Evolutionary conservation across 2,113 vertebrate species (phyloP), one percentile per base, ranked within the genome.

Genomic region (Oreochromis spilurus): DNA sequence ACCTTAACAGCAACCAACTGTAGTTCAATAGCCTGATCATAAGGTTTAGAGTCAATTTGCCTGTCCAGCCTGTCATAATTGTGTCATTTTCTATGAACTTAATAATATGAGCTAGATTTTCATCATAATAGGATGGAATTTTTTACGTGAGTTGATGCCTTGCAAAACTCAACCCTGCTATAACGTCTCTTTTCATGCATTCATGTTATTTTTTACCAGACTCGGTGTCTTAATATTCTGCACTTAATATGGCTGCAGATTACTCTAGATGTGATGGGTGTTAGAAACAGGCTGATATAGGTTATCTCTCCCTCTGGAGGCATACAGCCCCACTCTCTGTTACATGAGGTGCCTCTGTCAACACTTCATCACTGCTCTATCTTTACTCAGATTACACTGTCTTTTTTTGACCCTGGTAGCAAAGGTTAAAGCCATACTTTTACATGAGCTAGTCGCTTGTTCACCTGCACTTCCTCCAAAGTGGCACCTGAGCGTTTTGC

Each of bases 211-310:
- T 67, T 55, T 24, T 60, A 8, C 82, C 17, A 21, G 24, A 45
- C 79, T 77, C 9, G 1, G 13, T 21, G 21, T 55, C 31, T 70
- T 43, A 52, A 52, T 88, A 57, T 79, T 81, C 16, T 43, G 8
- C 8, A 16, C 9, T 45, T 21, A 70, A 21, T 81, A 19, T 85
- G 57, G 14, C n/a, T 83, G 82, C 36, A 82, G 45, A 58, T 58
- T 53, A 62, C 5, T 52, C 36, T 24, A 79, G 53, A 34, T 53
- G 84, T 82, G 84, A 87, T 24, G n/a, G 14, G 50, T 91, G 88
- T 86, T 79, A 34, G 77, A 31, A 77, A 84, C 82, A 79, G 87
- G 90, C 57, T 87, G 79, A 79, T 81, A 70, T 50, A 85, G 43
- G 82, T 85, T 60, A 53, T 90, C 58, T 79, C 45, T 58, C 58